Base-by-base conservation (phyloP, 2,797 vertebrate genomes). In the Phrynocephalus guinanensis region DNA sequence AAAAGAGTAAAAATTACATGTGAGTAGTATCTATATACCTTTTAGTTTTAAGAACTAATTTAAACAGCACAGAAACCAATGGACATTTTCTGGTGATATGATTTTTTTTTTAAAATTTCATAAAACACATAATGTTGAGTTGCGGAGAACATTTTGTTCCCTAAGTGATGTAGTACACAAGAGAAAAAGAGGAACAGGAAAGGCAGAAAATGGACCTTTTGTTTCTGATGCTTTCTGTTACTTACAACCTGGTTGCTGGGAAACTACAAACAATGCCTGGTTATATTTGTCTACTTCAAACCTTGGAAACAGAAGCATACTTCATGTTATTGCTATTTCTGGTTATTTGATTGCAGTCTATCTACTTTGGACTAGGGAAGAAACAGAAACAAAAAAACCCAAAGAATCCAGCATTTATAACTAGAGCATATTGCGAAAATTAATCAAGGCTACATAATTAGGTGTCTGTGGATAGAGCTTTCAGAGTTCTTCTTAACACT, bases 141-240 rank as follows among this genome's bases (percentile, higher is more conserved):
- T 20, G 10, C 60, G 50, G 38, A 66, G 48, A 44, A 33, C 84
- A 79, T 78, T 79, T 79, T n/a, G 60, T 67, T 38, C 76, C 24
- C 4, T 52, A 52, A 52, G 24, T 28, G 52, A 20, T 33, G 3
- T 66, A 48, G 72, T n/a, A 44, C 56, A 10, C 26, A 66, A 48
- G 22, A 56, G 44, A 33, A 26, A 70, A 10, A 67, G 67, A 71
- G 68, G 84, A 79, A 60, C 50, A 84, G 13, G 44, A 70, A 26
- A 86, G 66, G n/a, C 76, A 70, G 84, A 86, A 79, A 86, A 79
- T 70, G 76, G 76, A 70, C 66, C 66, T 70, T 79, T 79, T 85
- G 83, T 78, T 78, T 85, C 60, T 67, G 56, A 63, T 15, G 83
- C 73, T 85, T 77, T 67, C 26, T 48, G 38, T 85, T 22, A 66